phyloP scores from a whole-genome alignment of 2,888 invertebrate species.

The Tipula lateralis region DNA sequence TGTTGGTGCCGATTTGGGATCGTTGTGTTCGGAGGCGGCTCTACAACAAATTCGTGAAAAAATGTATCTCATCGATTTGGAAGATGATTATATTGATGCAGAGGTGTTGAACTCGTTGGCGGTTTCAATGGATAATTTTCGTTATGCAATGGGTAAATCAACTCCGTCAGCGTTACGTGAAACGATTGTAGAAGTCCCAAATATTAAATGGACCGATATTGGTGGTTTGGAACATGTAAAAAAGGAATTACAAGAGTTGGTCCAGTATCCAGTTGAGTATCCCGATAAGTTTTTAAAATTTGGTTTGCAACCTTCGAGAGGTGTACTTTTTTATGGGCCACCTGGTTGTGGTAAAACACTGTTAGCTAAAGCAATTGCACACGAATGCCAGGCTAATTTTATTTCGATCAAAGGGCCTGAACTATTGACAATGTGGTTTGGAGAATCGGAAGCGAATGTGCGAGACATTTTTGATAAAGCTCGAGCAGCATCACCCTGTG shows the following conservation, averaged over 20 bases:
- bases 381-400: slow-evolving; percentile 99
- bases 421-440: slow-evolving; percentile 99
- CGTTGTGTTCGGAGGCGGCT: background rate
- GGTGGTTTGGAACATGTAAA: slow-evolving; percentile 96
- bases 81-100: too few species aligned
- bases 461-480: slow-evolving; percentile 99
- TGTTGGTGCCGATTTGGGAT: background rate
- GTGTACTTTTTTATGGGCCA: slow-evolving; percentile 97
- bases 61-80: too few species aligned
- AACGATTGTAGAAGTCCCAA: too few species aligned
- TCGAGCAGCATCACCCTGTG: slow-evolving; percentile 97
- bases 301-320: slow-evolving; percentile 99
- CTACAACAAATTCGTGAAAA: background rate
- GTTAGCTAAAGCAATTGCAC: slow-evolving; percentile 95
- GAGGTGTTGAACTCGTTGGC: too few species aligned
- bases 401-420: slow-evolving; percentile 98
- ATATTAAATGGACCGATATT: too few species aligned
- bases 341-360: slow-evolving; percentile 95
- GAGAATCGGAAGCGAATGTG: slow-evolving; percentile 99
- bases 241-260: slow-evolving; percentile 94
- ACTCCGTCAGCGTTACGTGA: too few species aligned
- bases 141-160: too few species aligned
- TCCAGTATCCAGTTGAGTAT: slow-evolving; percentile 99
- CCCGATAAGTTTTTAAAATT: slow-evolving; percentile 99
- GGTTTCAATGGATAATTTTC: too few species aligned